These are phyloP conservation scores for Cyprinus carpio DNA, from an alignment of 2,113 vertebrate genomes.

Conservation along the genomic window DNA sequence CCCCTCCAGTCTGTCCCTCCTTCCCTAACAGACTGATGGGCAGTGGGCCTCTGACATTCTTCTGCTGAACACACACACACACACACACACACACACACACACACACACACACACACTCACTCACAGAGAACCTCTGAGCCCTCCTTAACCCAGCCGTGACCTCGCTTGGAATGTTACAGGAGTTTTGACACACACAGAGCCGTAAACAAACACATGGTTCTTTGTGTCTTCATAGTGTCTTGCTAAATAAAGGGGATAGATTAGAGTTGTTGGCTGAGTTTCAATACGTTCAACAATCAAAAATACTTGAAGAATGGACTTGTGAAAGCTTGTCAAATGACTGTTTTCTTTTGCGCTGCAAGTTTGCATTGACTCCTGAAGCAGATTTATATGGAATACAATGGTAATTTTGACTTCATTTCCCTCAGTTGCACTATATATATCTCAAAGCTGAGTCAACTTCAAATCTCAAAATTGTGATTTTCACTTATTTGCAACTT, in stretches of 20 bases:
- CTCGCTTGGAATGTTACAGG: constrained; percentile 49
- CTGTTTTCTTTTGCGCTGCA: neutral
- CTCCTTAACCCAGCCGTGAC: constrained; percentile 59
- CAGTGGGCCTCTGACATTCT: constrained; percentile 59
- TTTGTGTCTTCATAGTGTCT: constrained; percentile 27
- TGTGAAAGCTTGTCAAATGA: constrained; percentile 19
- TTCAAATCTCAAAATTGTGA: neutral
- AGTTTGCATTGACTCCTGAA: neutral
- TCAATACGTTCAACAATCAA: neutral
- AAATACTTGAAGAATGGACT: neutral
- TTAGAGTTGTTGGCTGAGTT: neutral
- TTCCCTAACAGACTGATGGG: constrained; percentile 61
- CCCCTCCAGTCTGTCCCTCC: constrained; percentile 68
- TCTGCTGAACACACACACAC: constrained; percentile 47
- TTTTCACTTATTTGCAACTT: neutral
- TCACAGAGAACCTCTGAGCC: constrained; percentile 55
- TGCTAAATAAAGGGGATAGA: neutral
- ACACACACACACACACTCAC: constrained; percentile 4
- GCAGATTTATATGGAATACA: neutral
- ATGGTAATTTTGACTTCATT: neutral
- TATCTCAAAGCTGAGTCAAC: neutral
- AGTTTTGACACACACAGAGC: constrained; percentile 43
- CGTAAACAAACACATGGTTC: constrained; percentile 47
- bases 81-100: constrained; percentile 33
- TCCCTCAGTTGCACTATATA: neutral